Base-by-base conservation (phyloP, 2,797 vertebrate species). In the Semotilus atromaculatus region DNA sequence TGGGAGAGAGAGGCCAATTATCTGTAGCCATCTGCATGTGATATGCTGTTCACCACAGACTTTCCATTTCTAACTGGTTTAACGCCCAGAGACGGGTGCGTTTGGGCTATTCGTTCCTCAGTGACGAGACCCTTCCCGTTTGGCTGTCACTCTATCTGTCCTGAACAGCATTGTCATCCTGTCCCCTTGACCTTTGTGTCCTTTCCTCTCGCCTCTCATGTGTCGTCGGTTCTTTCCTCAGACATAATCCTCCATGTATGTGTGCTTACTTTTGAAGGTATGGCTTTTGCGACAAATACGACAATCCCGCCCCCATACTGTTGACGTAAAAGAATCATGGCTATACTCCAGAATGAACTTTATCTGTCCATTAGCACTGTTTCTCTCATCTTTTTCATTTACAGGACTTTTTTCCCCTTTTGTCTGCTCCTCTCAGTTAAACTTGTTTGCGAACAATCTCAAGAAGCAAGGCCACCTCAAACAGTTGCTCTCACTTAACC, bases 1-100 rank as follows among this genome's bases (percentile, higher is more conserved):
- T 94, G 94, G 94, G 92, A 93, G 94, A 94, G 92, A 88, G 94
- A 94, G 94, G 93, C 91, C 91, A 71, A 55, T 75, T 81, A 71
- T 64, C 81, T 77, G 79, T 84, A 81, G 62, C 14, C 80, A 64
- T 85, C 62, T 81, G 82, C 80, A 80, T 91, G 92, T 91, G 90
- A 88, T 64, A 81, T 64, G 82, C 82, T 88, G 84, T 86, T 80
- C 86, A 84, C 78, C 78, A 89, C 70, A 86, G 80, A 86, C 72
- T 58, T 62, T 84, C 64, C 81, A 92, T 90, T 64, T 90, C 87
- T 67, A 85, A 90, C 81, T 19, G 11, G 26, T 86, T 64, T 48
- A 81, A 89, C 38, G 18, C 58, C 75, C 38, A 82, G 66, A 79
- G 34, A 90, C 68, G 85, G 90, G 88, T 26, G 89, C 82, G 85